Conservation (phyloP, 2,888 invertebrate genomes). For the Xestia ashworthii region DNA sequence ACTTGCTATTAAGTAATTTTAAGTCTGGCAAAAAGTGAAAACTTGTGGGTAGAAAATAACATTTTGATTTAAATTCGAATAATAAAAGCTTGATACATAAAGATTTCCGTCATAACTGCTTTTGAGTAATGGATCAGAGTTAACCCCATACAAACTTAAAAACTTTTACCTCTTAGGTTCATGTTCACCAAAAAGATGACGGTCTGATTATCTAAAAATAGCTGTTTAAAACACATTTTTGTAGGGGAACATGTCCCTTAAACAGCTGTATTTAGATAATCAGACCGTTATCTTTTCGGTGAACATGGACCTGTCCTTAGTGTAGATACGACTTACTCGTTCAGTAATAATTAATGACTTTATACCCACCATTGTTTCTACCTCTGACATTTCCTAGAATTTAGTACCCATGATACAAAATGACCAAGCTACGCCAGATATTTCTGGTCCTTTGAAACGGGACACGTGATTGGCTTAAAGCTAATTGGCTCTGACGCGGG, state of each 20-base stretch:
- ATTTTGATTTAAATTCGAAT: background rate
- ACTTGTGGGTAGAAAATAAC: conserved; percentile 7
- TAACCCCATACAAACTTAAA: too few species aligned
- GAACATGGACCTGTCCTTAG: too few species aligned
- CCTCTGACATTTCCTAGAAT: conserved; percentile 8
- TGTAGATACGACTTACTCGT: too few species aligned
- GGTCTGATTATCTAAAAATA: too few species aligned
- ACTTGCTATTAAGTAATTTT: background rate
- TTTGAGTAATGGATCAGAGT: too few species aligned
- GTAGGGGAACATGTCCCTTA: too few species aligned
- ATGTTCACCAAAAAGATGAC: too few species aligned
- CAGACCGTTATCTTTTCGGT: too few species aligned
- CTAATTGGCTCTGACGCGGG: conserved; percentile 49
- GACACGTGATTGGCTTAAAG: conserved; percentile 29
- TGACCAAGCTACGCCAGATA: background rate
- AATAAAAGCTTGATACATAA: background rate
- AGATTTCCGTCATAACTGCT: too few species aligned
- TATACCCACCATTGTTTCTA: background rate
- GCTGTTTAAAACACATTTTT: too few species aligned
- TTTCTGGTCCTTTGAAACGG: conserved; percentile 31
- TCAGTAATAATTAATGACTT: conserved; percentile 16
- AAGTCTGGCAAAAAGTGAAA: background rate
- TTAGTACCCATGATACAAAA: background rate
- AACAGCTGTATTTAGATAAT: too few species aligned
- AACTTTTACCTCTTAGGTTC: too few species aligned